phyloP scores from a whole-genome alignment of 2,797 vertebrate species.

The Vireo griseus region DNA sequence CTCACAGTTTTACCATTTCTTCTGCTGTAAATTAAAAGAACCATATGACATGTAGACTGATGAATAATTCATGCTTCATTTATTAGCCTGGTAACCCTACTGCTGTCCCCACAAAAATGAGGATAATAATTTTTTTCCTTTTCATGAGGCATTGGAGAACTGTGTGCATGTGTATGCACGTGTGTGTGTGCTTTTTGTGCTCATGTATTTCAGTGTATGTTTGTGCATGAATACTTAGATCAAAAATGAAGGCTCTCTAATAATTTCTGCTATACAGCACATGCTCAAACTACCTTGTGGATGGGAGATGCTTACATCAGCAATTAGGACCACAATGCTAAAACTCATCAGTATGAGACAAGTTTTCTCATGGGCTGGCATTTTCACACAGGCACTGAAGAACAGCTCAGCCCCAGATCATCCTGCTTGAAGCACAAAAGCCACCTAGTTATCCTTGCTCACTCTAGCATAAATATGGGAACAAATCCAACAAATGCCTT shows the following conservation, averaged over 20 bases:
- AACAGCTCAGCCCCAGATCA: not conserved
- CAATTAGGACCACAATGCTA: not conserved
- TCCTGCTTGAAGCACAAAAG: not conserved
- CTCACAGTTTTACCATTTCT: conserved; percentile 23
- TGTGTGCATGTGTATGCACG: not conserved
- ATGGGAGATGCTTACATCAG: not conserved
- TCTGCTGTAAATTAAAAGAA: conserved; percentile 61
- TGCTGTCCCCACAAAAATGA: conserved; percentile 66
- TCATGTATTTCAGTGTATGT: not conserved
- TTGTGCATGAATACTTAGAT: not conserved
- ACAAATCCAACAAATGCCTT: not conserved
- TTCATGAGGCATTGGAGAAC: not conserved
- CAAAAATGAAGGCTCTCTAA: not conserved
- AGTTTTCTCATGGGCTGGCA: not conserved
- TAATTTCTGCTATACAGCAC: not conserved
- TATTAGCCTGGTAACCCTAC: conserved; percentile 68
- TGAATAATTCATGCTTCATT: conserved; percentile 74
- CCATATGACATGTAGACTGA: not conserved
- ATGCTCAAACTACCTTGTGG: not conserved
- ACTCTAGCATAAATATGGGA: not conserved
- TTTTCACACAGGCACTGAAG: not conserved
- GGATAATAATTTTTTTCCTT: conserved; percentile 40
- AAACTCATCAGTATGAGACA: not conserved
- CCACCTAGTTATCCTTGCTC: not conserved
- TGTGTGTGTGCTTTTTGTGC: accelerated